These are phyloP conservation scores for Ceyx margarethae DNA, from an alignment of 2,113 vertebrate species.

Conservation along the genomic window DNA sequence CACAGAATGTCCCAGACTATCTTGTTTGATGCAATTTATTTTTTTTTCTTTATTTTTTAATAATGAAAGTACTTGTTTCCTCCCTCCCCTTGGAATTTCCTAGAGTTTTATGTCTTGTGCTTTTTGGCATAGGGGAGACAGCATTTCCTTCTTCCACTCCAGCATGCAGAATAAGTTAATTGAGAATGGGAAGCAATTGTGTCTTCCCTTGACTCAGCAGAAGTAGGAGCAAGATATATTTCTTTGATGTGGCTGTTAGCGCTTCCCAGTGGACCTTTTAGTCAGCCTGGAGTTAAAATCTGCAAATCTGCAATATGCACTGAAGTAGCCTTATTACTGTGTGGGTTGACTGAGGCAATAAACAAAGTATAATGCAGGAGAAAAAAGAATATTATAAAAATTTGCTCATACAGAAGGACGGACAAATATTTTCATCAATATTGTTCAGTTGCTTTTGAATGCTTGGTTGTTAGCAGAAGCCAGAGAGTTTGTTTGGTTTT, in stretches of 20 bases:
- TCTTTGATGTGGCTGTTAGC: neutral
- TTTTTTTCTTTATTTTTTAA: neutral
- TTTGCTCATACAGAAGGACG: neutral
- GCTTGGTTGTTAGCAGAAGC: neutral
- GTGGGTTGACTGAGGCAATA: neutral
- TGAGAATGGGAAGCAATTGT: neutral
- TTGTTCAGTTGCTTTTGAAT: neutral
- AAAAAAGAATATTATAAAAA: neutral
- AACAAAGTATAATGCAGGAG: neutral
- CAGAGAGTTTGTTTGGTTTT: neutral
- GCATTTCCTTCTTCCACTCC: neutral
- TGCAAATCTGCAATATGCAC: neutral
- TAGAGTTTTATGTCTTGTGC: neutral
- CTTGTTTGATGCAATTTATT: neutral
- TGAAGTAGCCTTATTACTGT: neutral
- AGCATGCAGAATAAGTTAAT: neutral
- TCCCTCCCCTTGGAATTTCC: neutral
- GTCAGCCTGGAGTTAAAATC: neutral
- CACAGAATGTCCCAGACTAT: neutral
- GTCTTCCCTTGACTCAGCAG: neutral
- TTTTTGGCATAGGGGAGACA: neutral
- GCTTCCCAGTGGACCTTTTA: neutral
- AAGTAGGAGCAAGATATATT: neutral
- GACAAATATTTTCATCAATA: neutral
- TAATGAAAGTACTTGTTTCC: neutral